Evolutionary conservation across 1,140 invertebrate genomes (phyloP).

Genomic region (Cephus cinctus): DNA sequence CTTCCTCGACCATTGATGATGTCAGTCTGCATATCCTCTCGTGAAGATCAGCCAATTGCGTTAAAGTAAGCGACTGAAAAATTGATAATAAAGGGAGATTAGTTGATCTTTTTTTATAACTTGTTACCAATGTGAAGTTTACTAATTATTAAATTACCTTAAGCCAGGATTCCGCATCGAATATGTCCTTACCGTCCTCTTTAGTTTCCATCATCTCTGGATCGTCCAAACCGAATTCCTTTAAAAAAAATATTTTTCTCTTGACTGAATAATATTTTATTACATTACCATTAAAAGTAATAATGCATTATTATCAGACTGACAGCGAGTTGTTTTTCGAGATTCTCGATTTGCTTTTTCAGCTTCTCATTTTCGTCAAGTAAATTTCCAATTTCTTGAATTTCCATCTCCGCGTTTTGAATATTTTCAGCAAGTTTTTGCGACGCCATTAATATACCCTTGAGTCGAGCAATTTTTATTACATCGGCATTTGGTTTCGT

Average conservation of each 20-base stretch:
- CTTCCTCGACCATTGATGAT: slow-evolving; percentile 29
- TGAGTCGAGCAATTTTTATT: slow-evolving; percentile 20
- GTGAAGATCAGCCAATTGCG: slow-evolving; percentile 42
- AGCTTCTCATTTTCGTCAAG: slow-evolving; percentile 9
- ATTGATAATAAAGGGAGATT: slow-evolving; percentile 1
- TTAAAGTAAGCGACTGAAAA: slow-evolving; percentile 37
- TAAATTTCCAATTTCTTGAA: slow-evolving; percentile 18
- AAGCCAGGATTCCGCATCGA: slow-evolving; percentile 38
- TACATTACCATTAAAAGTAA: slow-evolving; percentile 5
- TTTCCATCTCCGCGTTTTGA: slow-evolving; percentile 28
- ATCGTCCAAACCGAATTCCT: slow-evolving; percentile 18
- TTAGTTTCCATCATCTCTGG: neutral
- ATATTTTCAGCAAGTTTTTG: slow-evolving; percentile 32
- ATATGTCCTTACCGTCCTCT: neutral
- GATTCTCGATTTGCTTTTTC: slow-evolving; percentile 6
- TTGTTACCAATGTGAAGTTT: neutral
- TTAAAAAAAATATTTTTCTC: slow-evolving; percentile 6
- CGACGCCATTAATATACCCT: slow-evolving; percentile 28
- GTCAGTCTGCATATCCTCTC: slow-evolving; percentile 40
- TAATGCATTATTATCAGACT: neutral
- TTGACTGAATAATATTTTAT: too few relatives aligned
- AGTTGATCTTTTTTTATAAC: slow-evolving; percentile 1
- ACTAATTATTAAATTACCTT: slow-evolving; percentile 22
- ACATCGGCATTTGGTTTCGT: neutral
- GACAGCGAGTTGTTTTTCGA: neutral